Evolutionary conservation across 2,113 vertebrate species (phyloP).

Genomic region (Bubalus kerabau): DNA sequence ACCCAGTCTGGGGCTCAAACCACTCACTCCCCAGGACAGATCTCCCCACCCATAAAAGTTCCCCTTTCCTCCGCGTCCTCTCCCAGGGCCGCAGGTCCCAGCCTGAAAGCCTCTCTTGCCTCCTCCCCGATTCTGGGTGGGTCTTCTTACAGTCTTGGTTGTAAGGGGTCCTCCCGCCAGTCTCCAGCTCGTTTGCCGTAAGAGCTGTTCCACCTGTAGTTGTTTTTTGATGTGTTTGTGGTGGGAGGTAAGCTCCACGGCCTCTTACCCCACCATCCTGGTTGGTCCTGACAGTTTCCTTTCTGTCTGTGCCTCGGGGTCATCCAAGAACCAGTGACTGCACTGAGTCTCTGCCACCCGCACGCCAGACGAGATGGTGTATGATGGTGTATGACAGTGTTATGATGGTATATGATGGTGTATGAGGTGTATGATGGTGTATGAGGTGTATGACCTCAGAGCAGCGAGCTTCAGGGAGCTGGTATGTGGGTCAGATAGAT

Average conservation of each 20-base stretch:
- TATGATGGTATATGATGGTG: neutral
- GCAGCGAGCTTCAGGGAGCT: neutral
- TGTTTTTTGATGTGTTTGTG: neutral
- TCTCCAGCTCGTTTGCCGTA: neutral
- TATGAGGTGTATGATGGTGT: neutral
- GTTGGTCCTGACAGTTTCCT: neutral
- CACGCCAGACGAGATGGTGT: neutral
- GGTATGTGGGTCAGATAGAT: neutral
- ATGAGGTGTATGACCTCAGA: neutral
- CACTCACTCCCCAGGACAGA: neutral
- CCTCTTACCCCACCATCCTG: neutral
- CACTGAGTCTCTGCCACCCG: fast-evolving
- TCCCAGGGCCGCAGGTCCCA: neutral
- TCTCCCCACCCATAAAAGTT: neutral
- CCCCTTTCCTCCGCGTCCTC: neutral
- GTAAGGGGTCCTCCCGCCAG: neutral
- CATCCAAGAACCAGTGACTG: neutral
- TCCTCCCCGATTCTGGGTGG: neutral
- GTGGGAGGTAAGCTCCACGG: neutral
- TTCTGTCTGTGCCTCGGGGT: fast-evolving
- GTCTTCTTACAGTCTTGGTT: neutral
- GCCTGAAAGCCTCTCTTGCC: neutral
- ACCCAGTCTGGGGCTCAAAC: neutral
- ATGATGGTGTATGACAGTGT: fast-evolving
- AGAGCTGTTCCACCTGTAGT: neutral